phyloP scores from a whole-genome alignment of 1,140 invertebrate species.

The Goniozus legneri region DNA sequence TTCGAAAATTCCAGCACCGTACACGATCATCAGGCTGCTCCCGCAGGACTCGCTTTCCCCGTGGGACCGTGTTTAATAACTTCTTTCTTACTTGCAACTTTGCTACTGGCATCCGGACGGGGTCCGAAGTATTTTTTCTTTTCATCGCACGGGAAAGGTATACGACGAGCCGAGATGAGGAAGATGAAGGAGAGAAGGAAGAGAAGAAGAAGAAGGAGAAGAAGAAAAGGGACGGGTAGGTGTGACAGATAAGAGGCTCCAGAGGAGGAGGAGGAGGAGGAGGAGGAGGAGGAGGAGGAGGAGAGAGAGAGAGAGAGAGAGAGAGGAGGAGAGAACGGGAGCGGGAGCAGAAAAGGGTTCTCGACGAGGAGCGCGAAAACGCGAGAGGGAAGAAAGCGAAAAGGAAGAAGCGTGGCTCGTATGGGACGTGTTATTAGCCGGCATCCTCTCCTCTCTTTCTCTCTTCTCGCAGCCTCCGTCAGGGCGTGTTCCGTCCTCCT shows the following conservation, averaged over 20 bases:
- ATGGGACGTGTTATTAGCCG: conserved; percentile 36
- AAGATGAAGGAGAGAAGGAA: neutral
- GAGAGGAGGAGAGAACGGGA: conserved; percentile 4
- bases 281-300: neutral
- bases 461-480: neutral
- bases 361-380: conserved; percentile 13
- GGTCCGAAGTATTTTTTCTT: too few relatives aligned
- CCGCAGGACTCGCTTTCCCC: too few relatives aligned
- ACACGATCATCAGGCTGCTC: too few relatives aligned
- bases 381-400: conserved; percentile 10
- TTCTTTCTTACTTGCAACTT: too few relatives aligned
- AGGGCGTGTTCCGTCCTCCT: neutral
- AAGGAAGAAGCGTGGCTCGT: conserved; percentile 29
- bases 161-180: too few relatives aligned
- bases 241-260: too few relatives aligned
- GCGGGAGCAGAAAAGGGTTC: conserved; percentile 15
- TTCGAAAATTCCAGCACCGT: too few relatives aligned
- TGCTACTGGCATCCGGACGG: too few relatives aligned
- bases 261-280: too few relatives aligned
- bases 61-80: too few relatives aligned
- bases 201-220: neutral
- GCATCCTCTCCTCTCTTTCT: conserved; percentile 21
- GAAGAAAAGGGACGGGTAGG: neutral
- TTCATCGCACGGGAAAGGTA: too few relatives aligned
- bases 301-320: conserved; percentile 7